Conservation (phyloP, 1,140 invertebrate genomes). For the Habropoda laboriosa region DNA sequence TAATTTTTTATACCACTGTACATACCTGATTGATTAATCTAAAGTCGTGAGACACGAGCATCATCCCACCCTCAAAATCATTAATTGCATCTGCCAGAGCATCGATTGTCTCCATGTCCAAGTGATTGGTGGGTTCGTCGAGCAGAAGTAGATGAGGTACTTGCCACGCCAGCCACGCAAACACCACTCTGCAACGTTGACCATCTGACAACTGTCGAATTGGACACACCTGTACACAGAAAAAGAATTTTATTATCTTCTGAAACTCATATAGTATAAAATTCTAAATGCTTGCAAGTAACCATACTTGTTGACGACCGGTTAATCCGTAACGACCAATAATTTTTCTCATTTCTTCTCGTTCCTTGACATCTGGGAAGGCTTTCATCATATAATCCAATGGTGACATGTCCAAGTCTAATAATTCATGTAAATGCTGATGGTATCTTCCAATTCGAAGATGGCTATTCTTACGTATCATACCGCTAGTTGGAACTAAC, state of each 20-base stretch:
- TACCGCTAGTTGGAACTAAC: conserved; percentile 96
- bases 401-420: conserved; percentile 97
- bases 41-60: conserved; percentile 98
- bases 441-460: conserved; percentile 98
- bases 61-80: conserved; percentile 98
- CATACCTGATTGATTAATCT: conserved; percentile 97
- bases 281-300: neutral
- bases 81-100: conserved; percentile 98
- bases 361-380: conserved; percentile 98
- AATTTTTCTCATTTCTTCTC: conserved; percentile 99
- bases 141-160: conserved; percentile 95
- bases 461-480: conserved; percentile 99
- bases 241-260: conserved; percentile 4
- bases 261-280: neutral
- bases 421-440: conserved; percentile 98
- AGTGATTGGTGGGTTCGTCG: conserved; percentile 99
- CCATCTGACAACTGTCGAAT: conserved; percentile 99
- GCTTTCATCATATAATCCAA: conserved; percentile 99
- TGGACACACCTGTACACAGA: conserved; percentile 90
- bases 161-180: conserved; percentile 98
- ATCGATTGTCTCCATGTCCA: conserved; percentile 99
- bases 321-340: conserved; percentile 98
- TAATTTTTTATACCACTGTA: conserved; percentile 31
- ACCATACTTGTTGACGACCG: conserved; percentile 94
- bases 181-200: conserved; percentile 98